Base-by-base conservation (phyloP, 1,140 invertebrate genomes). In the Drosophila saltans region DNA sequence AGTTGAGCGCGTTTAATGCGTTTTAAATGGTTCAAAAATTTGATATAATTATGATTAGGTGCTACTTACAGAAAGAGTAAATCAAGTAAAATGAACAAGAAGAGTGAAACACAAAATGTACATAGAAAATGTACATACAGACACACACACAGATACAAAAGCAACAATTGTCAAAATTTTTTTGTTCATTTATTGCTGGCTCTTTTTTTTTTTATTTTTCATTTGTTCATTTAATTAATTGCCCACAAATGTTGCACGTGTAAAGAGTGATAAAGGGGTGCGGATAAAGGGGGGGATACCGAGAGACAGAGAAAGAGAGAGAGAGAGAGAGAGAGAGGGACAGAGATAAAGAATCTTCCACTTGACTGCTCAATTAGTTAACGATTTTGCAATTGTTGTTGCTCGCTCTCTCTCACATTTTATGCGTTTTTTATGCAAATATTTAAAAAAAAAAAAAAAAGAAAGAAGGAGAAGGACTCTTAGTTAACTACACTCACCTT, bases 21-120 rank as follows among this genome's bases (percentile, higher is more conserved):
- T 89, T 89, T 89, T 89, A 89, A 89, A 89, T 89, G 84, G 84
- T 89, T 84, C 72, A 75, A 89, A 89, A 89, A 89, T 89, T 89
- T 89, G 84, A 89, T 89, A 90, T 85, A 89, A 89, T 86, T 86
- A 86, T 86, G 84, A 89, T 89, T 84, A 90, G 59, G 30, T 43
- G 66, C 57, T 48, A 24, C 30, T 56, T 57, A 62, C 77, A 75
- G 78, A 66, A 79, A 79, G 56, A 70, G 68, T 72, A 74, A 77
- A 80, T 78, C 71, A 60, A 80, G 76, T 71, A 59, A 72, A 72
- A 71, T 75, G 81, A 78, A 63, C 58, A 45, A 41, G 36, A 52
- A 71, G 40, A 63, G 66, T 63, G 57, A 75, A 58, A 60, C 74
- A 64, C 66, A 56, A 36, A 36, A 6, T n/a, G n/a, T 16, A 16